Percentiles rank a stretch among this genome's conserved stretches.
Conservation (phyloP, 2,888 invertebrate genomes). For the Volucella inanis region DNA sequence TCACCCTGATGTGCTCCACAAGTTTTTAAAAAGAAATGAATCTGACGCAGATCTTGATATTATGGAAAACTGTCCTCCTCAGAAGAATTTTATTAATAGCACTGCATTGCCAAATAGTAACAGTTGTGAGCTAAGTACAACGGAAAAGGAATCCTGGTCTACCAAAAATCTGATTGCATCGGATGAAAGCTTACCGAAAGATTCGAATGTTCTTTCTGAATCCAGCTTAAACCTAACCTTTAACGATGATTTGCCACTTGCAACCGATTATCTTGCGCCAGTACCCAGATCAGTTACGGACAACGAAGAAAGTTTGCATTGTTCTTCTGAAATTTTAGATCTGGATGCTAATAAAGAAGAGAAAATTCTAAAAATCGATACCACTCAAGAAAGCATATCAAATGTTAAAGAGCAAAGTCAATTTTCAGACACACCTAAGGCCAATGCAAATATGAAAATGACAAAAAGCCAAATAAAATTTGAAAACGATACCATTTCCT, state of each 20-base stretch:
- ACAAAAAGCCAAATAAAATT: constrained; percentile 36
- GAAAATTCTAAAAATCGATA: constrained; percentile 81
- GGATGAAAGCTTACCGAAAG: not conserved
- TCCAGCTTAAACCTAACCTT: not conserved
- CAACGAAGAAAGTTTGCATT: constrained; percentile 76
- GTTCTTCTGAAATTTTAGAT: constrained; percentile 81
- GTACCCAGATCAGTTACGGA: constrained; percentile 75
- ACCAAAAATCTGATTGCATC: not conserved
- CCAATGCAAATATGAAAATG: constrained; percentile 20
- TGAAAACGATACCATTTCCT: constrained; percentile 90
- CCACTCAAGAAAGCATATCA: constrained; percentile 75
- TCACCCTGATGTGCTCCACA: constrained; percentile 95
- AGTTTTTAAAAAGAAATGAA: constrained; percentile 92
- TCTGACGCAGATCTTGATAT: constrained; percentile 91
- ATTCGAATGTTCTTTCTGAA: too few relatives aligned
- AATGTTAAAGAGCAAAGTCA: constrained; percentile 79
- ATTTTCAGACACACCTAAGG: constrained; percentile 77
- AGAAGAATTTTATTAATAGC: not conserved
- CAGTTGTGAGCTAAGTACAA: not conserved
- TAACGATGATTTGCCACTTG: constrained; percentile 70
- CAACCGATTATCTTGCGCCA: constrained; percentile 80
- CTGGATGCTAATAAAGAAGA: constrained; percentile 82
- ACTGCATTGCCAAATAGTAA: constrained; percentile 8
- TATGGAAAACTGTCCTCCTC: constrained; percentile 85
- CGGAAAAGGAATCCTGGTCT: too few relatives aligned